Evolutionary conservation across 2,113 vertebrate genomes (phyloP).

Genomic region (Pollachius pollachius): DNA sequence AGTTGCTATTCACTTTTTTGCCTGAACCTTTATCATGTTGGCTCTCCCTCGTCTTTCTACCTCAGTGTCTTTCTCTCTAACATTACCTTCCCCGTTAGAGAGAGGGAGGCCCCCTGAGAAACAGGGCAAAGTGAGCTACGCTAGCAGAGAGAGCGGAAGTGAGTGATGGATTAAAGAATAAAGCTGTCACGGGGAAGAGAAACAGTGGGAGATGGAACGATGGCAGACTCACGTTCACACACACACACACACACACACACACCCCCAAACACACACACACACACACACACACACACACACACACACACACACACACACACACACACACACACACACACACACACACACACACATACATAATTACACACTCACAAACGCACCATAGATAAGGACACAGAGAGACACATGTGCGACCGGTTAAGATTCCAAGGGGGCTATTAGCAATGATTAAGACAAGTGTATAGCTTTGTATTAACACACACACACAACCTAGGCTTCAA

Average conservation of each 20-base stretch:
- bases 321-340: slow-evolving; percentile 10
- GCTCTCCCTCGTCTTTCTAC: background rate
- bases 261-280: slow-evolving; percentile 16
- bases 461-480: too few species aligned
- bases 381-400: slow-evolving; percentile 15
- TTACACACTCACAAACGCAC: slow-evolving; percentile 24
- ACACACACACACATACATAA: slow-evolving; percentile 28
- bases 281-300: slow-evolving; percentile 2
- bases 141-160: slow-evolving; percentile 38
- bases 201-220: slow-evolving; percentile 27
- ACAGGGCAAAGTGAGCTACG: slow-evolving; percentile 4
- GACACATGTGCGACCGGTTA: slow-evolving; percentile 53
- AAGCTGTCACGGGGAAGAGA: slow-evolving; percentile 52
- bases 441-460: slow-evolving; percentile 24
- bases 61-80: background rate
- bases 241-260: slow-evolving; percentile 28
- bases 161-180: slow-evolving; percentile 60
- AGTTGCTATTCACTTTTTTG: too few species aligned
- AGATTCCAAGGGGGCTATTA: slow-evolving; percentile 41
- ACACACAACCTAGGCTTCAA: too few species aligned
- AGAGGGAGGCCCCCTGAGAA: slow-evolving; percentile 24
- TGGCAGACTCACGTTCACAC: slow-evolving; percentile 28
- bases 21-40: too few species aligned
- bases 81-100: slow-evolving; percentile 51
- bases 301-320: slow-evolving; percentile 7